phyloP scores from a whole-genome alignment of 2,888 invertebrate genomes.

The Epistrophella euchroma region DNA sequence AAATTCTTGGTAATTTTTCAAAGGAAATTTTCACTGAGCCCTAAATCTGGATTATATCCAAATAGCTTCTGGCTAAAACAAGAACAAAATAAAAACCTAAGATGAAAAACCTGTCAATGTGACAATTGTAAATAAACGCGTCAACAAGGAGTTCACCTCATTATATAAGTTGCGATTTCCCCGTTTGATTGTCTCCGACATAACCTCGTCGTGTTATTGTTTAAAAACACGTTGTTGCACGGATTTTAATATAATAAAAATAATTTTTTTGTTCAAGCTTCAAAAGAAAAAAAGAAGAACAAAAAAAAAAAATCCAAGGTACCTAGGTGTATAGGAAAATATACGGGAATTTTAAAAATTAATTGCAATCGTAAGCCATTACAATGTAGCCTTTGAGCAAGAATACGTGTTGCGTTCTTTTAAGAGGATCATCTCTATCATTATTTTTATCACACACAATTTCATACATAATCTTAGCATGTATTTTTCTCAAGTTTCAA shows the following conservation, averaged over 20 bases:
- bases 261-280: conserved; percentile 17
- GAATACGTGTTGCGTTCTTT: conserved; percentile 64
- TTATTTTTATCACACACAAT: conserved; percentile 46
- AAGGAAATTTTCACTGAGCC: conserved; percentile 51
- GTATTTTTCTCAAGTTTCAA: conserved; percentile 42
- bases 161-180: conserved; percentile 58
- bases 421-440: conserved; percentile 57
- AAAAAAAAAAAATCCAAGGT: background rate
- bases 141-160: conserved; percentile 57
- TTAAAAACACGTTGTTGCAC: conserved; percentile 69
- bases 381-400: conserved; percentile 63
- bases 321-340: background rate
- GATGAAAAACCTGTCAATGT: conserved; percentile 59
- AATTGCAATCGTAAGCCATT: conserved; percentile 71
- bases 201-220: conserved; percentile 61
- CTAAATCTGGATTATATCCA: conserved; percentile 63
- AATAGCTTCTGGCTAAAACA: conserved; percentile 61
- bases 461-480: background rate
- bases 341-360: conserved; percentile 12
- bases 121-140: conserved; percentile 65
- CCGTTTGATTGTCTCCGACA: conserved; percentile 63
- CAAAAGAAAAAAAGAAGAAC: conserved; percentile 10
- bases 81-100: conserved; percentile 19
- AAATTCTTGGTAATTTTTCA: conserved; percentile 4
- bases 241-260: conserved; percentile 23